Evolutionary conservation across 1,140 invertebrate species (phyloP), one percentile per base, ranked within the genome.

Genomic region (Metopolophium dirhodum): DNA sequence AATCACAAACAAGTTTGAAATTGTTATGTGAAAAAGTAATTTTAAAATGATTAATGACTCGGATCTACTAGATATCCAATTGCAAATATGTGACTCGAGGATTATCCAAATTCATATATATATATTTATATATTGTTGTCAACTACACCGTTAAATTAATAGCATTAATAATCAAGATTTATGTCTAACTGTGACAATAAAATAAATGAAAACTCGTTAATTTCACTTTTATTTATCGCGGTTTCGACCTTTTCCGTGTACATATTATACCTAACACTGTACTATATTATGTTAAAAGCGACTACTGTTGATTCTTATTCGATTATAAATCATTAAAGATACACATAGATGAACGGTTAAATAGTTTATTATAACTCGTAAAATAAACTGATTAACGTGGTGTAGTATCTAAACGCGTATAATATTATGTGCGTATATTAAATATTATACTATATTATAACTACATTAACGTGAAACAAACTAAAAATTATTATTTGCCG

Each of bases 151-250:
- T 87, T n/a, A 87, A 87, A 87, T 88, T 88, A 88, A 88, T 88
- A 88, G 86, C 86, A 35, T 88, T 88, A n/a, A 49, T 51, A 88
- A 51, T 88, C n/a, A 88, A 49, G 86, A 88, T 88, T 88, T 88
- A 88, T 88, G 30, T 51, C 11, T 49, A 88, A 35, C 47, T 51
- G 86, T 35, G 47, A 54, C 49, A 89, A 89, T 54, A 89, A 89
- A 89, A 89, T 54, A 35, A 51, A 89, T 22, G 49, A 51, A 89
- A 86, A n/a, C 23, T 86, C 30, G 49, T 89, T 86, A 86, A 86
- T 89, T 54, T 54, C 87, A 35, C n/a, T 89, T 89, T 89, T n/a
- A n/a, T 88, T 88, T 49, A 49, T 89, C 49, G 7, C 87, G 47
- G 87, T 89, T 89, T 54, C n/a, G 20, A 54, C n/a, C 47, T 51